Conservation (phyloP, 2,888 invertebrate species). For the Mesodorylaimus sp. region DNA sequence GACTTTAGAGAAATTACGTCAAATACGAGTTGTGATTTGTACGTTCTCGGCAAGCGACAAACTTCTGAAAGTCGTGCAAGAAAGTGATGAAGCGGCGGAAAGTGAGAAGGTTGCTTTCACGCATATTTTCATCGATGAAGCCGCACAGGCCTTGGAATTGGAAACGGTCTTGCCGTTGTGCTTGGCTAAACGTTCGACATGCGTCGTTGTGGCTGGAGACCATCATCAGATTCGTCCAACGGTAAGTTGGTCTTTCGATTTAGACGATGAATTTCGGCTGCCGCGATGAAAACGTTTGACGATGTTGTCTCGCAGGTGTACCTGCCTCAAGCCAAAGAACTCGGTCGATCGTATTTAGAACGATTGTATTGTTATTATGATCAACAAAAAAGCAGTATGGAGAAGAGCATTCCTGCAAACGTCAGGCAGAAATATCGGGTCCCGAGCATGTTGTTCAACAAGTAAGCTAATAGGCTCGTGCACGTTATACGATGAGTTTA, state of each 20-base stretch:
- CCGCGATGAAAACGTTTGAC: too few relatives aligned
- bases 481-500: too few relatives aligned
- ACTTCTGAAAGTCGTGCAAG: neutral
- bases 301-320: constrained; percentile 57
- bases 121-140: constrained; percentile 65
- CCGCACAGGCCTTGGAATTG: constrained; percentile 67
- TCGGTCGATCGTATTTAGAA: constrained; percentile 50
- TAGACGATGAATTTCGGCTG: constrained; percentile 43
- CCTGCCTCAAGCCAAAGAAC: constrained; percentile 32
- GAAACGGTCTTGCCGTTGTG: constrained; percentile 61
- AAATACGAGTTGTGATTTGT: neutral
- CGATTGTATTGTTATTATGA: constrained; percentile 58
- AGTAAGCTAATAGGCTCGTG: too few relatives aligned
- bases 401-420: too few relatives aligned
- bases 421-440: neutral
- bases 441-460: neutral
- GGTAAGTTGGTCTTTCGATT: neutral
- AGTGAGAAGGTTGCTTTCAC: constrained; percentile 46
- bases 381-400: constrained; percentile 23
- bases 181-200: constrained; percentile 49
- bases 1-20: neutral
- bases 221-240: constrained; percentile 45
- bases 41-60: neutral
- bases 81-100: neutral
- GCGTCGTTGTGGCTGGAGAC: constrained; percentile 62